Base-by-base conservation (phyloP, 2,888 invertebrate species). In the Choristoneura rosaceana region DNA sequence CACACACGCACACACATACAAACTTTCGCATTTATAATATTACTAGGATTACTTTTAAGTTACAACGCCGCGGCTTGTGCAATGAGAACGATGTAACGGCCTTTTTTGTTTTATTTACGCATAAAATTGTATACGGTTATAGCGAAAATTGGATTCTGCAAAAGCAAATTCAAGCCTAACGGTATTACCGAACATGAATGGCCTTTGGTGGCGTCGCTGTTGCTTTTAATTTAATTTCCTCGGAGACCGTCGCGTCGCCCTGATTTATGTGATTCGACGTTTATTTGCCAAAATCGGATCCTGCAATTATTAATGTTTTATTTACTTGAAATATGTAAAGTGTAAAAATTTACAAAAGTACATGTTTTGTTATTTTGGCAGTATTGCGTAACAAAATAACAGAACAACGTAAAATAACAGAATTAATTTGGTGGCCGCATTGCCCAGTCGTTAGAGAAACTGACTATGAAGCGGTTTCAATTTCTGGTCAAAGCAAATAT, bases 201-300 rank as follows among this genome's bases (percentile, higher is more conserved):
- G 38, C 33, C 47, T 33, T 59, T 47, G 45, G 59, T 47, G 45
- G 17, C 38, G 33, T 59, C 68, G 64, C 73, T 50, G 59, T 59
- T 71, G 71, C 67, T 67, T 64, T 73, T 73, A 64, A 73, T 73
- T 58, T 52, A n/a, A 73, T 73, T 73, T 73, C 73, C 73, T 68
- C 52, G 34, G 73, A 73, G 73, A 73, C 73, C 52, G 65, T 55
- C 41, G 55, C 58, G 8, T 25, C 38, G 34, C 33, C 34, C 33
- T 59, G 69, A 73, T 73, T 69, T 66, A 14, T 17, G 59, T 43
- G 33, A 69, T 71, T 71, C 58, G 34, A 45, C 17, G 34, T 59
- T 73, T 64, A 73, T 73, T 73, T 64, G 59, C n/a, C 58, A n/a
- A 68, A 50, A 58, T 43, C 47, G 50, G 55, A 38, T 4, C 14